These are phyloP conservation scores for Palythoa grandis DNA, from an alignment of 92 coral and sea anemone genomes.

Conservation along the genomic window DNA sequence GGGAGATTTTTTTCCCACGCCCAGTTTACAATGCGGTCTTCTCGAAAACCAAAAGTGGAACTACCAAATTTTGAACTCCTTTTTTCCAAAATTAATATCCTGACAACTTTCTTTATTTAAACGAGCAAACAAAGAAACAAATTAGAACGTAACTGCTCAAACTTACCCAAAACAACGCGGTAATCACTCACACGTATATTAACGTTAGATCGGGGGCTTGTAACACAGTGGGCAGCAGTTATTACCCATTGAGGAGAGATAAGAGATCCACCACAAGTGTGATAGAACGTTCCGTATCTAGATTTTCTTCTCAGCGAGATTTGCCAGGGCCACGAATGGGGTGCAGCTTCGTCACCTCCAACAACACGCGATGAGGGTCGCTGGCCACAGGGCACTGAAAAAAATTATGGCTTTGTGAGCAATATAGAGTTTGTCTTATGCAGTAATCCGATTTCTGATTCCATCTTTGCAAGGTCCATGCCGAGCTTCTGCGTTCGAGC, in stretches of 20 bases:
- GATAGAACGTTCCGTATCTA: slow-evolving; percentile 43
- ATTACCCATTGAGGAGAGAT: slow-evolving; percentile 59
- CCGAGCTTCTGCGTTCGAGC: too few relatives aligned
- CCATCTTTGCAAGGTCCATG: too few relatives aligned
- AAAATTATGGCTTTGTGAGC: neutral
- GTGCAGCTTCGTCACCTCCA: slow-evolving; percentile 67
- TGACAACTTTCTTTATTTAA: too few relatives aligned
- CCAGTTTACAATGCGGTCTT: too few relatives aligned
- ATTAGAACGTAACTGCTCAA: neutral
- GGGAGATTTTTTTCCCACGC: too few relatives aligned
- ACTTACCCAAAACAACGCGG: slow-evolving; percentile 61
- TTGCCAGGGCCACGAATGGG: slow-evolving; percentile 89
- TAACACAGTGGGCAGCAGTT: slow-evolving; percentile 83
- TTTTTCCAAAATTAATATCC: too few relatives aligned
- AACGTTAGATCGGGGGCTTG: slow-evolving; percentile 29
- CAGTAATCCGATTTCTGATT: too few relatives aligned
- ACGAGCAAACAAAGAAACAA: neutral
- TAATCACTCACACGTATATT: slow-evolving; percentile 32
- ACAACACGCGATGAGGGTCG: slow-evolving; percentile 65
- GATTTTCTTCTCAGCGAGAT: slow-evolving; percentile 47
- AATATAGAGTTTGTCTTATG: too few relatives aligned
- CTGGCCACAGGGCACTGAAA: slow-evolving; percentile 46
- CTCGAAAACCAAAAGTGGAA: too few relatives aligned
- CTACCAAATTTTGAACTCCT: too few relatives aligned
- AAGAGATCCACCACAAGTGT: slow-evolving; percentile 78